These are phyloP conservation scores for Scaptomyza caliginosa DNA, from an alignment of 2,888 invertebrate genomes.

Conservation along the genomic window DNA sequence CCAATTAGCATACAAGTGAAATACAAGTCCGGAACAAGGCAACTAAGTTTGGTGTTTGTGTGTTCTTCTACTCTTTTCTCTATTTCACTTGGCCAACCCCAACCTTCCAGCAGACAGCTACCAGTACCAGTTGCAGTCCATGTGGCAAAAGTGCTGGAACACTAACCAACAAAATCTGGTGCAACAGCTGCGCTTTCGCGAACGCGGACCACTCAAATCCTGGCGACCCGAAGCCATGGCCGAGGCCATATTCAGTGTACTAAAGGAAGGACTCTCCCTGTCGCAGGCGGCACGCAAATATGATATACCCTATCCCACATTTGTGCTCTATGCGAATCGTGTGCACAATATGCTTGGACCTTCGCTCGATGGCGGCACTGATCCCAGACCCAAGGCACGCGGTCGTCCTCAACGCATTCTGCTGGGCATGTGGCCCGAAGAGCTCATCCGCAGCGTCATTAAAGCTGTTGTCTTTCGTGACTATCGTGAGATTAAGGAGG, in stretches of 20 bases:
- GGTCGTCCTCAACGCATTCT: conserved; percentile 95
- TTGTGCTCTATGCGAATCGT: conserved; percentile 95
- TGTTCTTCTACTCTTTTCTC: conserved; percentile 4
- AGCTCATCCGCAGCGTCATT: conserved; percentile 95
- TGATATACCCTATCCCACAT: conserved; percentile 97
- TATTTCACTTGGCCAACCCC: conserved; percentile 2
- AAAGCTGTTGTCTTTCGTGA: conserved; percentile 96
- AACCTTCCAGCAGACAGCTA: conserved; percentile 91
- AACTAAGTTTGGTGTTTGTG: conserved; percentile 44
- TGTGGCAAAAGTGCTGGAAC: conserved; percentile 98
- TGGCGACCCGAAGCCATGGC: conserved; percentile 98
- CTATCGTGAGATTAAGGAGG: conserved; percentile 92
- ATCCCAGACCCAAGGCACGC: conserved; percentile 95
- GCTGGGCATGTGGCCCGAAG: conserved; percentile 96
- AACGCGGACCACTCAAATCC: conserved; percentile 95
- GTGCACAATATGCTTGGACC: conserved; percentile 97
- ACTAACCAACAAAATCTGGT: conserved; percentile 94
- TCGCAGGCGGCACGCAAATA: conserved; percentile 96
- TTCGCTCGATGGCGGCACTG: conserved; percentile 94
- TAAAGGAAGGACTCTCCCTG: conserved; percentile 94
- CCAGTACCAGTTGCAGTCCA: conserved; percentile 96
- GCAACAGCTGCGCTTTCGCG: conserved; percentile 95
- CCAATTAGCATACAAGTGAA: conserved; percentile 35
- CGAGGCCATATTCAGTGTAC: conserved; percentile 95
- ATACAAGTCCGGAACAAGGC: conserved; percentile 13